These are phyloP conservation scores for Artibeus lituratus DNA, from an alignment of 2,797 vertebrate genomes.

Conservation along the genomic window DNA sequence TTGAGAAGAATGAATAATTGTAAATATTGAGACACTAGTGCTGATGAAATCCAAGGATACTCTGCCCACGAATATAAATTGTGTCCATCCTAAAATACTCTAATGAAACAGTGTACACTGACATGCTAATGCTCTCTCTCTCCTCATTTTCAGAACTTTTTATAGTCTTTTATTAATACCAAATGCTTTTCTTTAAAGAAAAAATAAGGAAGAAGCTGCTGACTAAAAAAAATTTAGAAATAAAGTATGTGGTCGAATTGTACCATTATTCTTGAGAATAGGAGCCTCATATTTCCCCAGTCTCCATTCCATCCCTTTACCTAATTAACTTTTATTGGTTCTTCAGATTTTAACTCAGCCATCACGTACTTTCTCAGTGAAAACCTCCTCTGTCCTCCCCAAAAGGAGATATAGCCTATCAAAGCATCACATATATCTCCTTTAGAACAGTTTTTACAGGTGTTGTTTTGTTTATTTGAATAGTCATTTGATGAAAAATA, in stretches of 20 bases:
- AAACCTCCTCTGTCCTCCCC: not conserved
- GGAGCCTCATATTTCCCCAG: not conserved
- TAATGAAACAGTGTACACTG: not conserved
- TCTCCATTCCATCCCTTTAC: not conserved
- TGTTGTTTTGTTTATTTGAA: not conserved
- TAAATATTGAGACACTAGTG: conserved; percentile 15
- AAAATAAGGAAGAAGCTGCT: not conserved
- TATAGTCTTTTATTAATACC: not conserved
- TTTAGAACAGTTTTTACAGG: not conserved
- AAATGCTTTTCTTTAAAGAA: not conserved
- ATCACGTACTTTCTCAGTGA: not conserved
- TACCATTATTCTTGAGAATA: not conserved
- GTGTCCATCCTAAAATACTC: not conserved
- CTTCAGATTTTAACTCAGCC: not conserved
- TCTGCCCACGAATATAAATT: not conserved
- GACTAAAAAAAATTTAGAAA: not conserved
- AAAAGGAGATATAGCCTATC: not conserved
- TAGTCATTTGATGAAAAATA: not conserved
- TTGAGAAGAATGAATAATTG: not conserved
- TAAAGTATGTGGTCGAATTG: not conserved
- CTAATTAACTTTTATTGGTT: not conserved
- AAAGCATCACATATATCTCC: not conserved
- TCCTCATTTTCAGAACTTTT: not conserved
- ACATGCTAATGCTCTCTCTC: not conserved
- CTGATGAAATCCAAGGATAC: not conserved